Evolutionary conservation across 2,797 vertebrate genomes (phyloP).

Genomic region (Sardinella longiceps): DNA sequence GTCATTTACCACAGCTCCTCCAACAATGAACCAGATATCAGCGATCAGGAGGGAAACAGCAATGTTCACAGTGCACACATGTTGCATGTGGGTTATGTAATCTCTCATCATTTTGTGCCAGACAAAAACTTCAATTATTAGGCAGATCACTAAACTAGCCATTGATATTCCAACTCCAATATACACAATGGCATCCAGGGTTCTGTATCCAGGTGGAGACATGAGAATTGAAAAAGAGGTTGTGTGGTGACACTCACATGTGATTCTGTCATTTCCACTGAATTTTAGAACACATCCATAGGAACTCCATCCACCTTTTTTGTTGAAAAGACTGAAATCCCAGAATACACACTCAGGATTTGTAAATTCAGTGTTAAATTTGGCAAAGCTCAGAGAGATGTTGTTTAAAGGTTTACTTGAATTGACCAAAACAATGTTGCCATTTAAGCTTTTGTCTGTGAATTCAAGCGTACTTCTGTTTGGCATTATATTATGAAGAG

Average conservation of each 20-base stretch:
- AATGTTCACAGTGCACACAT: slow-evolving; percentile 87
- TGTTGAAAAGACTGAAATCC: slow-evolving; percentile 77
- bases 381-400: slow-evolving; percentile 76
- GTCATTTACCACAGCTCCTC: slow-evolving; percentile 59
- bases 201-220: slow-evolving; percentile 65
- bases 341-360: slow-evolving; percentile 84
- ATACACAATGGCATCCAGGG: slow-evolving; percentile 77
- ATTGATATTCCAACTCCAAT: slow-evolving; percentile 85
- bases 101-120: slow-evolving; percentile 87
- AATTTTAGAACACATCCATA: slow-evolving; percentile 68
- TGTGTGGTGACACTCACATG: slow-evolving; percentile 83
- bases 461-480: slow-evolving; percentile 1
- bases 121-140: slow-evolving; percentile 83
- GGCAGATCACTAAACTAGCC: slow-evolving; percentile 78
- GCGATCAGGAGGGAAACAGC: slow-evolving; percentile 84
- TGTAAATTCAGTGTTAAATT: slow-evolving; percentile 54
- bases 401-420: slow-evolving; percentile 57
- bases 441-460: slow-evolving; percentile 52
- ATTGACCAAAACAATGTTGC: slow-evolving; percentile 77
- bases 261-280: slow-evolving; percentile 33
- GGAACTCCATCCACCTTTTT: slow-evolving; percentile 75
- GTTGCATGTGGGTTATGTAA: slow-evolving; percentile 84
- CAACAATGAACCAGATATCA: slow-evolving; percentile 86
- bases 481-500: slow-evolving; percentile 73
- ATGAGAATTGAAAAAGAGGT: slow-evolving; percentile 92